A percentile compares a stretch with the other conserved stretches of the same genome.
These are phyloP conservation scores for Belonocnema kinseyi DNA, from an alignment of 1,140 invertebrate genomes.

Conservation along the genomic window DNA sequence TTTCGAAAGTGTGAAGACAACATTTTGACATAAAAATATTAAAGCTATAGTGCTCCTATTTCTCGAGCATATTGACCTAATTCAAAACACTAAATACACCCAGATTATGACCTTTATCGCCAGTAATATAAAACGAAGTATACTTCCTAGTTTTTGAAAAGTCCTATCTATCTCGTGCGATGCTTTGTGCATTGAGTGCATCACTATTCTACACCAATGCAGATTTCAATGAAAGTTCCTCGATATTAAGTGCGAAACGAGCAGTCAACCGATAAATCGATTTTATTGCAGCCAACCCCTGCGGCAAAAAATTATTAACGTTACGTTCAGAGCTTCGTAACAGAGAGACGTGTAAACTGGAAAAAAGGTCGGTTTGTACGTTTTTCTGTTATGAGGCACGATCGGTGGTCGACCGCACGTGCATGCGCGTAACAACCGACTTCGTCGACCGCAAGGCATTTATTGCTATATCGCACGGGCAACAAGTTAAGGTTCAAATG, in stretches of 20 bases:
- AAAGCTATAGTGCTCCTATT: no score
- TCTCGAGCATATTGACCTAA: no score
- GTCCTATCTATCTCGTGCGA: neutral
- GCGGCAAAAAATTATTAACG: constrained; percentile 25
- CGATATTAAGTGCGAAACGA: constrained; percentile 19
- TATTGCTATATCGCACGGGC: constrained; percentile 2
- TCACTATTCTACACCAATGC: neutral
- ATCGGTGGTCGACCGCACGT: constrained; percentile 18
- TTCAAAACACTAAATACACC: neutral
- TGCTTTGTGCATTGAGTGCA: constrained; percentile 14
- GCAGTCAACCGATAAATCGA: constrained; percentile 26
- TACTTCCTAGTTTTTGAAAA: neutral
- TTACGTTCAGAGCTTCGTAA: constrained; percentile 2
- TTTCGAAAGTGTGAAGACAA: neutral
- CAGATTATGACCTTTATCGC: neutral
- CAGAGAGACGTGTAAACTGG: neutral
- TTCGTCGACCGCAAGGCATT: constrained; percentile 17
- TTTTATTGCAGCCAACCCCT: constrained; percentile 11
- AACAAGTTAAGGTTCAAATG: neutral
- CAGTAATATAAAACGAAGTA: neutral
- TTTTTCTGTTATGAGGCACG: constrained; percentile 17
- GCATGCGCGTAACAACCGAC: constrained; percentile 14
- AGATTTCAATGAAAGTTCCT: constrained; percentile 25
- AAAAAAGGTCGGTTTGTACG: constrained; percentile 15
- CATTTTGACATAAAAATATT: no score